Conservation (phyloP, 2,797 vertebrate genomes). For the Dromococcyx pavoninus region DNA sequence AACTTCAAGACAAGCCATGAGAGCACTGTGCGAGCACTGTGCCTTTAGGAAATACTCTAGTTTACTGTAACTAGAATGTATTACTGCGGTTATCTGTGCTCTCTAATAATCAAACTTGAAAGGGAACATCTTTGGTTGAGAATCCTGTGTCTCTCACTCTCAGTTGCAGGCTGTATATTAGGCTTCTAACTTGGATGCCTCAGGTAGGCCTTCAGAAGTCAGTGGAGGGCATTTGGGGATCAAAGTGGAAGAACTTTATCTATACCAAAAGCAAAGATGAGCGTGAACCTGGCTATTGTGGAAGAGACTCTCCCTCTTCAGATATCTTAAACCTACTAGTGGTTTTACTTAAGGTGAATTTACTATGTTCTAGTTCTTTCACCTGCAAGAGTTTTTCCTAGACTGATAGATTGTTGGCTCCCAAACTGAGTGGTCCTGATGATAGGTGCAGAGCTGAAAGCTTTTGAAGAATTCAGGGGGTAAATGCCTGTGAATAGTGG, state of each 20-base stretch:
- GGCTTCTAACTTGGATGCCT: not conserved
- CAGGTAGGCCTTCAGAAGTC: not conserved
- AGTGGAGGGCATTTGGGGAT: not conserved
- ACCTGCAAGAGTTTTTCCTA: not conserved
- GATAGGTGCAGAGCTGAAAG: not conserved
- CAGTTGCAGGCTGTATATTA: not conserved
- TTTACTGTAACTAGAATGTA: not conserved
- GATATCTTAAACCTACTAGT: not conserved
- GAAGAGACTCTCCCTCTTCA: not conserved
- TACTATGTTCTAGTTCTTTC: not conserved
- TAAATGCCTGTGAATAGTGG: not conserved
- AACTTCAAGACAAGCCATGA: not conserved
- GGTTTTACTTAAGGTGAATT: too few species aligned
- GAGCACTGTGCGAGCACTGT: not conserved
- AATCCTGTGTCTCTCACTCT: not conserved
- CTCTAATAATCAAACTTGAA: not conserved
- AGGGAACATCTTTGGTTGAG: not conserved
- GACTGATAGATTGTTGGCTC: not conserved
- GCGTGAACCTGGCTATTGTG: not conserved
- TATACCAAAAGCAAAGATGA: not conserved
- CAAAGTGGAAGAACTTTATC: not conserved
- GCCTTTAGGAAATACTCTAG: not conserved
- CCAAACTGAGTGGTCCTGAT: not conserved
- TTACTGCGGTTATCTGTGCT: not conserved
- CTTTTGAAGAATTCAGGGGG: not conserved